Evolutionary conservation across 2,797 vertebrate species (phyloP).

Genomic region (Tympanoctomys barrerae): DNA sequence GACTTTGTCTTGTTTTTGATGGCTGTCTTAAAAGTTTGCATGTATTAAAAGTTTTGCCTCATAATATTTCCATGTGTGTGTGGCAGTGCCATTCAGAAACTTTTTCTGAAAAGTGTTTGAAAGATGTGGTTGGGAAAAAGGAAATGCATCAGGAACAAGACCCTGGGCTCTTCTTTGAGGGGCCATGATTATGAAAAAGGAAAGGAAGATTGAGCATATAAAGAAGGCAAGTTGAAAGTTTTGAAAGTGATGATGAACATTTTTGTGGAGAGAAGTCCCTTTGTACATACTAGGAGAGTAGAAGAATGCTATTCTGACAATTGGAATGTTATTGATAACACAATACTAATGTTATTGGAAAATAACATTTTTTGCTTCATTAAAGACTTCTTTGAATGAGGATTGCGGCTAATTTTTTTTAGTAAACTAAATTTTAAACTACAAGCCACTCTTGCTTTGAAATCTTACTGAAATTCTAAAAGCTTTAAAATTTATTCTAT

Average conservation of each 20-base stretch:
- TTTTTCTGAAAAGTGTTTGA: slow-evolving; percentile 3
- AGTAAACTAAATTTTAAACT: slow-evolving; percentile 33
- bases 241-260: neutral
- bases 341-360: slow-evolving; percentile 1
- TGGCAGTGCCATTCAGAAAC: neutral
- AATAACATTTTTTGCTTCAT: slow-evolving; percentile 25
- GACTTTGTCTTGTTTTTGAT: slow-evolving; percentile 38
- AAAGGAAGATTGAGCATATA: slow-evolving; percentile 38
- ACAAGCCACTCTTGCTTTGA: slow-evolving; percentile 10
- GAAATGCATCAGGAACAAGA: neutral
- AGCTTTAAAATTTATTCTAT: neutral
- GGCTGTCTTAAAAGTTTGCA: neutral
- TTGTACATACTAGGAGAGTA: neutral
- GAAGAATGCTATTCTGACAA: neutral
- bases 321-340: slow-evolving; percentile 2
- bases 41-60: neutral
- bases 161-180: neutral
- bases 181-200: neutral
- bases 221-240: neutral
- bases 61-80: slow-evolving; percentile 9
- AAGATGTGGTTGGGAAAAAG: neutral
- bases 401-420: slow-evolving; percentile 57
- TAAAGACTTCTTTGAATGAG: slow-evolving; percentile 32
- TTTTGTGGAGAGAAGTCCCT: slow-evolving; percentile 15
- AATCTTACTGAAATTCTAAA: neutral